Percentiles rank a stretch among this genome's conserved stretches.
These are phyloP conservation scores for Halcyon senegalensis DNA, from an alignment of 2,113 vertebrate species.

Conservation along the genomic window DNA sequence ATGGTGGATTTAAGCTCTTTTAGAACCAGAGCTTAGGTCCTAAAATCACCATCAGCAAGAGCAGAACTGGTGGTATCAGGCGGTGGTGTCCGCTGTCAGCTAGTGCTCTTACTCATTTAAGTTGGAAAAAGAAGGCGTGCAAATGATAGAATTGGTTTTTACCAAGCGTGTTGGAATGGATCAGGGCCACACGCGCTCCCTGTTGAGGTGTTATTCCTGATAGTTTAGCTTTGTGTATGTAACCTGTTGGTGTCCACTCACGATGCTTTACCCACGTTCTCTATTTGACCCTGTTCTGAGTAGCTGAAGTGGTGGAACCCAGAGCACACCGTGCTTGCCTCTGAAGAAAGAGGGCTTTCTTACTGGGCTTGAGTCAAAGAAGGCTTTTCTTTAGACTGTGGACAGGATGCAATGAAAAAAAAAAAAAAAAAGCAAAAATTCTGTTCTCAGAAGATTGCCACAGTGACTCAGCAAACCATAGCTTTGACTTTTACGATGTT, in stretches of 20 bases:
- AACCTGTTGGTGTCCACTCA: background rate
- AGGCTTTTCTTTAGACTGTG: background rate
- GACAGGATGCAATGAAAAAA: background rate
- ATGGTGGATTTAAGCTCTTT: fast-evolving
- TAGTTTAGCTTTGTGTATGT: no score
- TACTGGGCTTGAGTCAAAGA: background rate
- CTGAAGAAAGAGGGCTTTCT: background rate
- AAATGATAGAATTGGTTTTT: fast-evolving
- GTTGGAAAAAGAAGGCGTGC: background rate
- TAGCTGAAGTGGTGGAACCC: background rate
- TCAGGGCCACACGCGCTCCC: fast-evolving
- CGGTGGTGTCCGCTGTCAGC: background rate
- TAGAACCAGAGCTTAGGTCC: background rate
- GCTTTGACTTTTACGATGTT: background rate
- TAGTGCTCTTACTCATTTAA: background rate
- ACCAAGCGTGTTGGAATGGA: background rate
- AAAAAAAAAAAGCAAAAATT: background rate
- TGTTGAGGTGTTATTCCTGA: background rate
- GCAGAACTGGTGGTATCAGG: background rate
- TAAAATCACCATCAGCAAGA: background rate
- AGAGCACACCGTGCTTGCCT: no score
- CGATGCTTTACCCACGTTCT: fast-evolving
- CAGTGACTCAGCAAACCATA: background rate
- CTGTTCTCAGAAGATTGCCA: background rate
- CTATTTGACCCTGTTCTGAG: no score